Conservation (phyloP, 2,113 vertebrate genomes). For the Leptobrachium ailaonicum region DNA sequence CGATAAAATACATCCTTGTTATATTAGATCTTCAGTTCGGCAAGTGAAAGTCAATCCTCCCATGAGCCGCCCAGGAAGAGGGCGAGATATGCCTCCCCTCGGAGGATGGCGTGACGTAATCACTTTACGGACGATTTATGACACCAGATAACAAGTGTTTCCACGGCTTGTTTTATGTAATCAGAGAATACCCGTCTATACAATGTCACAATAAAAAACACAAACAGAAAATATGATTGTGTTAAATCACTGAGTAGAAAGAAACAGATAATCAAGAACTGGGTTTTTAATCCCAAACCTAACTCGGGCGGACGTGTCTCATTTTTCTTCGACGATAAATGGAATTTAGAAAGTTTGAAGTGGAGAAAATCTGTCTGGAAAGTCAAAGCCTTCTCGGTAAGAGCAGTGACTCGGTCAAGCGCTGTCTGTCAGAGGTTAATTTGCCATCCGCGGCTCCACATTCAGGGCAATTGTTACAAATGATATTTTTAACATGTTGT, state of each 20-base stretch:
- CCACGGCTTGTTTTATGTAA: neutral
- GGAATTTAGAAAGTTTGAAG: too few species aligned
- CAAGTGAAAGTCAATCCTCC: conserved; percentile 26
- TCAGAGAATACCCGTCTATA: neutral
- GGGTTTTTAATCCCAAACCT: neutral
- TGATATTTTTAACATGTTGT: too few species aligned
- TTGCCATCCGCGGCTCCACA: too few species aligned
- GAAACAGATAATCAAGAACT: neutral
- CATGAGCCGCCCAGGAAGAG: neutral
- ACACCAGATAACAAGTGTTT: neutral
- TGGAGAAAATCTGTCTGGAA: too few species aligned
- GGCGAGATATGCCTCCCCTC: neutral
- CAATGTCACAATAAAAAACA: neutral
- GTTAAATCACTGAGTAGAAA: neutral
- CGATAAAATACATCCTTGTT: conserved; percentile 32
- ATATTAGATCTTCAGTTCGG: conserved; percentile 33
- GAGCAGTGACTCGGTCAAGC: too few species aligned
- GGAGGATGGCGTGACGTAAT: neutral
- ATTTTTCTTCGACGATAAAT: too few species aligned
- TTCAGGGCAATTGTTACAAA: too few species aligned
- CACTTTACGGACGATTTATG: neutral
- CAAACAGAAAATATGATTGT: neutral
- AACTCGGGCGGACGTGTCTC: too few species aligned
- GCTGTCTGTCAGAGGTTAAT: too few species aligned
- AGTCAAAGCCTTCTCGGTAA: too few species aligned